Conservation (phyloP, 2,797 vertebrate genomes). For the Propithecus perrieri region DNA sequence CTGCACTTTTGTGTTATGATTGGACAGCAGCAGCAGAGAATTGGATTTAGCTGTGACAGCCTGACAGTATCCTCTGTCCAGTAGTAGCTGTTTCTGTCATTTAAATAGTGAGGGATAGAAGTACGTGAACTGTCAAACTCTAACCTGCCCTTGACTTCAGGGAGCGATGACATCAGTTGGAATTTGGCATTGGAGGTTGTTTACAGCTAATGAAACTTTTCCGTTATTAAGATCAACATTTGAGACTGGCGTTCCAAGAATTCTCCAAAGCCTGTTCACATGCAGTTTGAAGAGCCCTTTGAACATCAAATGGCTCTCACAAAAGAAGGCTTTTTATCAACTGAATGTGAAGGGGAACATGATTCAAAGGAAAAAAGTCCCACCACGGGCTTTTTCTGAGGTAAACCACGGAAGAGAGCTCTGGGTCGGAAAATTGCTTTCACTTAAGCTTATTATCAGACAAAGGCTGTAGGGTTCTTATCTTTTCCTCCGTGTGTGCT, state of each 20-base stretch:
- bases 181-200: slow-evolving; percentile 37
- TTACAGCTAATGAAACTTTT: slow-evolving; percentile 18
- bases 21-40: neutral
- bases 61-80: neutral
- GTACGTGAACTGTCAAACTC: neutral
- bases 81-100: neutral
- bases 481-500: neutral
- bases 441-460: slow-evolving; percentile 49
- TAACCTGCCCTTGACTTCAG: neutral
- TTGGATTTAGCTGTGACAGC: neutral
- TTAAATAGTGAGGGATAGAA: neutral
- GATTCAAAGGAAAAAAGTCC: slow-evolving; percentile 47
- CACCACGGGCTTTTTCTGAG: neutral
- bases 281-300: slow-evolving; percentile 60
- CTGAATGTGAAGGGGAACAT: slow-evolving; percentile 25
- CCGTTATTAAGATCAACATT: slow-evolving; percentile 15
- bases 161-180: neutral
- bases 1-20: neutral
- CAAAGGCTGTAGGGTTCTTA: slow-evolving; percentile 49
- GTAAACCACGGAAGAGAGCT: slow-evolving; percentile 22
- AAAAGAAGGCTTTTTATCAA: slow-evolving; percentile 55
- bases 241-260: slow-evolving; percentile 29
- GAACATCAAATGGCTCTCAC: slow-evolving; percentile 64
- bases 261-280: slow-evolving; percentile 42
- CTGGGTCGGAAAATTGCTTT: slow-evolving; percentile 54